Percentiles rank a stretch among this genome's conserved stretches.
phyloP scores from a whole-genome alignment of 2,888 invertebrate genomes.

The Stenchaetothrips biformis region DNA sequence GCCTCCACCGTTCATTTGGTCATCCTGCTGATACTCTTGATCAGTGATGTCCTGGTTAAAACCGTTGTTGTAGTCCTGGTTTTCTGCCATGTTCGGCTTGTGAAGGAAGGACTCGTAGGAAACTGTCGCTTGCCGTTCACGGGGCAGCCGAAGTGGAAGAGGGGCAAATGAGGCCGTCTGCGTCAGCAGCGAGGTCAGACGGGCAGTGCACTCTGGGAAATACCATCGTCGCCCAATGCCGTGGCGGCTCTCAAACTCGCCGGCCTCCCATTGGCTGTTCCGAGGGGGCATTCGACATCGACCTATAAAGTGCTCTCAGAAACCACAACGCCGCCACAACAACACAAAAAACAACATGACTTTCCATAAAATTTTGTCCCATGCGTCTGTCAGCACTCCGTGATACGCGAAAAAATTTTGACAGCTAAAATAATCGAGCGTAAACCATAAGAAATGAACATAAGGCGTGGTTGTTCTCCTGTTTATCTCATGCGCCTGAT shows the following conservation, averaged over 20 bases:
- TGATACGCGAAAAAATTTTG: too few relatives aligned
- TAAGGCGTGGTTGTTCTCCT: too few relatives aligned
- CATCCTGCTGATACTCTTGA: slow-evolving; percentile 57
- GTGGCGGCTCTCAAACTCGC: neutral
- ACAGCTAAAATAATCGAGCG: too few relatives aligned
- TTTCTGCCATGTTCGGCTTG: slow-evolving; percentile 1
- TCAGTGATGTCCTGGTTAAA: slow-evolving; percentile 43
- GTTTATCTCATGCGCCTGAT: too few relatives aligned
- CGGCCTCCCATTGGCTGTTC: neutral
- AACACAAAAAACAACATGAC: too few relatives aligned
- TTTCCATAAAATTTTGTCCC: too few relatives aligned
- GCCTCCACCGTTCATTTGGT: slow-evolving; percentile 55
- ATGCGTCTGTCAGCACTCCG: too few relatives aligned
- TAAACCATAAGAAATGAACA: too few relatives aligned
- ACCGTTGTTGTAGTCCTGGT: slow-evolving; percentile 17
- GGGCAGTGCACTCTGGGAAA: slow-evolving; percentile 22
- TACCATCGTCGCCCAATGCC: neutral
- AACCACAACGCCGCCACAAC: neutral
- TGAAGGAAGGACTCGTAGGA: neutral
- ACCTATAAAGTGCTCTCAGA: neutral
- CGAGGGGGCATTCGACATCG: slow-evolving; percentile 4
- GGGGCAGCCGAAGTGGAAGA: neutral
- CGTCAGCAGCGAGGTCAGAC: neutral
- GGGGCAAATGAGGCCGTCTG: neutral
- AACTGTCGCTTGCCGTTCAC: neutral